Percentiles rank a stretch among this genome's conserved stretches.
These are phyloP conservation scores for Pipistrellus kuhlii DNA, from an alignment of 2,797 vertebrate species.

Conservation along the genomic window DNA sequence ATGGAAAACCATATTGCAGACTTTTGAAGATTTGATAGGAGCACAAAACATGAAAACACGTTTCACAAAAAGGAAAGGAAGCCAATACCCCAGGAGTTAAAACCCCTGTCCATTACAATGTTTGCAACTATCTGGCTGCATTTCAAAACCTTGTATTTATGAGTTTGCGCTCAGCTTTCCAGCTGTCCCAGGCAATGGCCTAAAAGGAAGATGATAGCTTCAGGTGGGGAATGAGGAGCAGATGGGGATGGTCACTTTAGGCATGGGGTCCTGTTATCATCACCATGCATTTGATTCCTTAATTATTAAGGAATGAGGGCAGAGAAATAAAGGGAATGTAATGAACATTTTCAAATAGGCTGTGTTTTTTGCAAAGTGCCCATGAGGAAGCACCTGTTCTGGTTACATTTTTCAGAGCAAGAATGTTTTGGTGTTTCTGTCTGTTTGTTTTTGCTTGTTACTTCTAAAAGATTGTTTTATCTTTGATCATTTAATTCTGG, in stretches of 20 bases:
- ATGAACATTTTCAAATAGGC: constrained; percentile 68
- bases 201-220: constrained; percentile 71
- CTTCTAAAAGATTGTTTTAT: constrained; percentile 12
- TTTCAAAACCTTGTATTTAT: constrained; percentile 70
- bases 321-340: constrained; percentile 64
- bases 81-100: constrained; percentile 58
- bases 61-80: constrained; percentile 60
- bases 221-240: constrained; percentile 72
- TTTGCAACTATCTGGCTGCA: constrained; percentile 61
- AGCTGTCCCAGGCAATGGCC: constrained; percentile 58
- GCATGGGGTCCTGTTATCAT: constrained; percentile 68
- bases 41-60: constrained; percentile 51
- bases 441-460: constrained; percentile 34
- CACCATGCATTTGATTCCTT: constrained; percentile 70
- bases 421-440: constrained; percentile 4
- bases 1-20: not conserved
- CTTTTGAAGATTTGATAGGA: constrained; percentile 37
- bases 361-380: constrained; percentile 65
- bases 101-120: constrained; percentile 17
- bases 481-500: constrained; percentile 25
- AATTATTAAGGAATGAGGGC: constrained; percentile 77
- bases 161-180: constrained; percentile 59
- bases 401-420: constrained; percentile 7
- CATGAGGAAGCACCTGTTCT: constrained; percentile 77
- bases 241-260: constrained; percentile 76